Conservation (phyloP, 2,888 invertebrate genomes). For the Lepas anatifera region DNA sequence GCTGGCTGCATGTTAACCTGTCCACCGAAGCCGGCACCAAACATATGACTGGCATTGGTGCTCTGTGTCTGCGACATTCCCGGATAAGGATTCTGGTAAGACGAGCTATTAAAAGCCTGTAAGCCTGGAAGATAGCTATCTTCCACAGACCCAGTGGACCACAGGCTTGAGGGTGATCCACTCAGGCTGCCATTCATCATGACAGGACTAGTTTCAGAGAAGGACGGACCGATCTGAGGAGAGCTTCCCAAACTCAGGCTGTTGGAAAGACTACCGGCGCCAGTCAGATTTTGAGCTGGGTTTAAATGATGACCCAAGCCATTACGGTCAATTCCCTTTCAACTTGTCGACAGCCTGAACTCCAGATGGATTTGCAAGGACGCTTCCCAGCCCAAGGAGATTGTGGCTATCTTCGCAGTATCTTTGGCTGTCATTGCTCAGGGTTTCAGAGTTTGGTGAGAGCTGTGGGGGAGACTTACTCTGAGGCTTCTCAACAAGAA, state of each 20-base stretch:
- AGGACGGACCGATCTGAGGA: not conserved
- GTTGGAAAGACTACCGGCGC: not conserved
- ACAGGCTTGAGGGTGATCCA: not conserved
- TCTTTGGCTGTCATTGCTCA: not conserved
- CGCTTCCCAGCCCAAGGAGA: not conserved
- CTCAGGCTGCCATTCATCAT: slow-evolving; percentile 6
- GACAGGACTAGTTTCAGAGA: not conserved
- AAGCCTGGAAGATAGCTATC: not conserved
- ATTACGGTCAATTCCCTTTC: not conserved
- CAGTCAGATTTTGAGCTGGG: not conserved
- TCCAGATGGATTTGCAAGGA: not conserved
- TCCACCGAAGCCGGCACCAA: not conserved
- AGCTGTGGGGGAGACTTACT: not conserved
- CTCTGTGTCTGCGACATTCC: not conserved
- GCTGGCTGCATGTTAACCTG: not conserved
- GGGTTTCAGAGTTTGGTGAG: not conserved
- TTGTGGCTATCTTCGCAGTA: not conserved
- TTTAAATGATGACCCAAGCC: not conserved
- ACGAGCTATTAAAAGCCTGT: not conserved
- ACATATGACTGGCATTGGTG: not conserved
- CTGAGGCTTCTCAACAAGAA: not conserved
- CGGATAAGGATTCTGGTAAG: not conserved
- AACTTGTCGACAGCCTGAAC: not conserved
- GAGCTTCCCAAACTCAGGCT: not conserved
- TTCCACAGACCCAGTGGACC: not conserved